Conservation (phyloP, 2,888 invertebrate species). For the Dermolepida albohirtum region DNA sequence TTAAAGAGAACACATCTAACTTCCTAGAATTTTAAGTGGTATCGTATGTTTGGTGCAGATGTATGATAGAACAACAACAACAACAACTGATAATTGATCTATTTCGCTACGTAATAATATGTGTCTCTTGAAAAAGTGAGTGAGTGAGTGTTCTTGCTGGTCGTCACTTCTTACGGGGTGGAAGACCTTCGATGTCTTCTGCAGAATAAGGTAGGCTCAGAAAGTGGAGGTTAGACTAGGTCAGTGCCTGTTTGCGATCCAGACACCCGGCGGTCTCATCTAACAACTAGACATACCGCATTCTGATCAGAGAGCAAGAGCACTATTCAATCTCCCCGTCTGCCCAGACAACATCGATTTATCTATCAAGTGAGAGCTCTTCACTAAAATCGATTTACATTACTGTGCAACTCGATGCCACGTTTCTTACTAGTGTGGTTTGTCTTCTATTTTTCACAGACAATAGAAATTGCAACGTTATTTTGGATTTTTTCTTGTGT, state of each 20-base stretch:
- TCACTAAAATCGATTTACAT: conserved; percentile 7
- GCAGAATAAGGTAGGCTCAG: conserved; percentile 46
- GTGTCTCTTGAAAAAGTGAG: too few relatives aligned
- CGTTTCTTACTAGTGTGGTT: too few relatives aligned
- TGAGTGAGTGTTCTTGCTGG: too few relatives aligned
- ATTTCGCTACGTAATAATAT: too few relatives aligned
- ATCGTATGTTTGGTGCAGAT: too few relatives aligned
- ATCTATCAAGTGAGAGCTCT: conserved; percentile 2
- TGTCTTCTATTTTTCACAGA: conserved; percentile 40
- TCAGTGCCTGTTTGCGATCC: conserved; percentile 51
- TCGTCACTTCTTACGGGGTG: too few relatives aligned
- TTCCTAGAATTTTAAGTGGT: too few relatives aligned
- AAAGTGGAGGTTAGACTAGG: conserved; percentile 54
- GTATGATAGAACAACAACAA: too few relatives aligned
- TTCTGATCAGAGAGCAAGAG: conserved; percentile 33
- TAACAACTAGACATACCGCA: conserved; percentile 44
- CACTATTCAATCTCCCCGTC: conserved; percentile 3
- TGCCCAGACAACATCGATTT: not conserved
- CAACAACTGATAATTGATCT: too few relatives aligned
- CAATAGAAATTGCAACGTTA: conserved; percentile 52
- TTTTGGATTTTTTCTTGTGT: conserved; percentile 53
- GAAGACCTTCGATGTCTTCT: too few relatives aligned
- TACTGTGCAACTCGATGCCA: conserved; percentile 4
- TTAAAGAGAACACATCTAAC: too few relatives aligned
- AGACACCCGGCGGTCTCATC: conserved; percentile 49